Evolutionary conservation across 2,797 vertebrate species (phyloP).

Genomic region (Coranthus polyacanthus): DNA sequence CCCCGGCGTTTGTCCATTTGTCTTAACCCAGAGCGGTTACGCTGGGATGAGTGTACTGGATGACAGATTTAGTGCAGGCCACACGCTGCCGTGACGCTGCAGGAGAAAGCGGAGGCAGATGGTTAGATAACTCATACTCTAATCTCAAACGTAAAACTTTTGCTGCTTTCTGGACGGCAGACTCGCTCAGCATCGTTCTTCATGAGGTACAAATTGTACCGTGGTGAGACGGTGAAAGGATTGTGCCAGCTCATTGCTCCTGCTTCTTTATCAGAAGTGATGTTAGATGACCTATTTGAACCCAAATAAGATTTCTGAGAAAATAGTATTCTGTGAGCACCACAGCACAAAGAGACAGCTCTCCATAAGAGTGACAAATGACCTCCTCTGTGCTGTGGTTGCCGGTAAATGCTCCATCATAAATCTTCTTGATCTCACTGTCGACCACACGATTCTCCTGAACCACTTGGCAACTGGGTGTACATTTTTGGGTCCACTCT

Average conservation of each 20-base stretch:
- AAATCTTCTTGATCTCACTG: too few species aligned
- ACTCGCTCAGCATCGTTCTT: slow-evolving; percentile 39
- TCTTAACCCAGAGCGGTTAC: slow-evolving; percentile 11
- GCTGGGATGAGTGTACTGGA: slow-evolving; percentile 32
- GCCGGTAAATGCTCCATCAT: too few species aligned
- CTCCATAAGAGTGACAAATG: too few species aligned
- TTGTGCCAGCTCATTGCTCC: slow-evolving; percentile 33
- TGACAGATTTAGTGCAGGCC: slow-evolving; percentile 33
- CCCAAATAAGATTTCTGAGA: background rate
- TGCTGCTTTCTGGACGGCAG: slow-evolving; percentile 3
- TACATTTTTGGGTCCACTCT: too few species aligned
- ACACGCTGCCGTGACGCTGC: slow-evolving; percentile 33
- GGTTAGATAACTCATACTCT: slow-evolving; percentile 39
- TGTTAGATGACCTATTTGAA: slow-evolving; percentile 1
- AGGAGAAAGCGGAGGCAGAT: background rate
- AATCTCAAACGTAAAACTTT: slow-evolving; percentile 5
- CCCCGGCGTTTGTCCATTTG: background rate
- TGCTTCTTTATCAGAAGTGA: slow-evolving; percentile 2
- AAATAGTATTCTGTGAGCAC: too few species aligned
- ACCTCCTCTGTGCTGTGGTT: too few species aligned
- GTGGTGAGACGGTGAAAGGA: slow-evolving; percentile 43
- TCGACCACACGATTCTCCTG: too few species aligned
- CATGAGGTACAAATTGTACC: slow-evolving; percentile 28
- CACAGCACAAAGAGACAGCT: too few species aligned
- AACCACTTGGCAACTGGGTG: too few species aligned